These are phyloP conservation scores for Isurus oxyrinchus DNA, from an alignment of 2,113 vertebrate species.

Conservation along the genomic window DNA sequence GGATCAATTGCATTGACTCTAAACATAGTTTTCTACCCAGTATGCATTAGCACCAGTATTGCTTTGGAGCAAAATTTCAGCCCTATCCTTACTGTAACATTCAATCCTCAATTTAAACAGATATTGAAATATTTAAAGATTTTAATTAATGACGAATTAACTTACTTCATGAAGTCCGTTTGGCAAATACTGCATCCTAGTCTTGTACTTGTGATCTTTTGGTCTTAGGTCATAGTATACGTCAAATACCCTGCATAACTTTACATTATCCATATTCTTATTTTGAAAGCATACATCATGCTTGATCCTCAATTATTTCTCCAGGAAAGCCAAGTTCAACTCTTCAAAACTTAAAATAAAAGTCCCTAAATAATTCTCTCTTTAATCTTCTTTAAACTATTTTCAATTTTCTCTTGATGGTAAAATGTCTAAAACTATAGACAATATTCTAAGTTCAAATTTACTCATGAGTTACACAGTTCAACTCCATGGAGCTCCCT, in stretches of 20 bases:
- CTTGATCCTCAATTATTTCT: background rate
- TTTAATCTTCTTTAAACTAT: background rate
- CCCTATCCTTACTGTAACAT: background rate
- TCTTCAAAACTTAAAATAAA: background rate
- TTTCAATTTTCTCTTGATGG: background rate
- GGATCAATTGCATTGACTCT: background rate
- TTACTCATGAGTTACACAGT: background rate
- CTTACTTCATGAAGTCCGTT: background rate
- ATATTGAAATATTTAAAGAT: background rate
- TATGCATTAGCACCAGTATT: background rate
- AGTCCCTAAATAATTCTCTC: background rate
- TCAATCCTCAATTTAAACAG: background rate
- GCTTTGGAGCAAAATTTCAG: background rate
- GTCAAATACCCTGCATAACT: background rate
- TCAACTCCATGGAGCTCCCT: background rate
- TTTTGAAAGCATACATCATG: background rate
- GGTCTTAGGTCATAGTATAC: background rate
- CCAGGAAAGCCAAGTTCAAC: background rate
- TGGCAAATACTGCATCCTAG: background rate
- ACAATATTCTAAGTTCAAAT: background rate
- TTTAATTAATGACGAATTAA: conserved; percentile 6
- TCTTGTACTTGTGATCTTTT: background rate
- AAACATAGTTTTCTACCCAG: background rate
- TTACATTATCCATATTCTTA: background rate
- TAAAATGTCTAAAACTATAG: background rate